Conservation (phyloP, 1,140 invertebrate species). For the Trichoplusia ni region DNA sequence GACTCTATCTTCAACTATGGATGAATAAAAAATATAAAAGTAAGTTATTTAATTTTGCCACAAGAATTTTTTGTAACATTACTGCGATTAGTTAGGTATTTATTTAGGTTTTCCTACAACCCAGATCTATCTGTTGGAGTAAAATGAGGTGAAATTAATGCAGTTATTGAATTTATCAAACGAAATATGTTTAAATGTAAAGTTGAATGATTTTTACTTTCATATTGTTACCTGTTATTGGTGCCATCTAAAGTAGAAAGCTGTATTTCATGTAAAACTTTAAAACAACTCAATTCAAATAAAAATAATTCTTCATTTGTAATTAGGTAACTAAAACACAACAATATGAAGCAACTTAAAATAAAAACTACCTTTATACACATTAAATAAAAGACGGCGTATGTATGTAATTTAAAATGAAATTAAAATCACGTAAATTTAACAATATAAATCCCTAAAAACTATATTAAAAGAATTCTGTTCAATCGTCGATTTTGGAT, state of each 20-base stretch:
- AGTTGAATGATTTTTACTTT: neutral
- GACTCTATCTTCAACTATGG: neutral
- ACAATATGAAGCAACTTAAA: neutral
- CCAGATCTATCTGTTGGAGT: neutral
- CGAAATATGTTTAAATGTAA: neutral
- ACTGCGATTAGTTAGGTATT: neutral
- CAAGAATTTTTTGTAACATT: neutral
- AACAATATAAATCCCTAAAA: neutral
- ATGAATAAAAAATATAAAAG: neutral
- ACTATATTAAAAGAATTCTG: neutral
- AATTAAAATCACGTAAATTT: neutral
- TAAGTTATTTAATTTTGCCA: neutral
- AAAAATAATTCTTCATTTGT: neutral
- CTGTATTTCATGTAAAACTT: neutral
- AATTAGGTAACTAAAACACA: neutral
- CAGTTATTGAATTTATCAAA: too few species aligned
- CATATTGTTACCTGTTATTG: neutral
- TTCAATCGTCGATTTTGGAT: too few species aligned
- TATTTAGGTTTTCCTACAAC: conserved; percentile 3
- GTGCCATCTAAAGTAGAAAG: neutral
- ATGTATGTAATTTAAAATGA: neutral
- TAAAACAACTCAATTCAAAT: conserved; percentile 1
- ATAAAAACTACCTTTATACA: neutral
- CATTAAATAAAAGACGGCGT: neutral
- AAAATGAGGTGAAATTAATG: neutral